Percentiles rank a stretch among this genome's conserved stretches.
These are phyloP conservation scores for Sphinx pinastri DNA, from an alignment of 2,888 invertebrate species.

Conservation along the genomic window DNA sequence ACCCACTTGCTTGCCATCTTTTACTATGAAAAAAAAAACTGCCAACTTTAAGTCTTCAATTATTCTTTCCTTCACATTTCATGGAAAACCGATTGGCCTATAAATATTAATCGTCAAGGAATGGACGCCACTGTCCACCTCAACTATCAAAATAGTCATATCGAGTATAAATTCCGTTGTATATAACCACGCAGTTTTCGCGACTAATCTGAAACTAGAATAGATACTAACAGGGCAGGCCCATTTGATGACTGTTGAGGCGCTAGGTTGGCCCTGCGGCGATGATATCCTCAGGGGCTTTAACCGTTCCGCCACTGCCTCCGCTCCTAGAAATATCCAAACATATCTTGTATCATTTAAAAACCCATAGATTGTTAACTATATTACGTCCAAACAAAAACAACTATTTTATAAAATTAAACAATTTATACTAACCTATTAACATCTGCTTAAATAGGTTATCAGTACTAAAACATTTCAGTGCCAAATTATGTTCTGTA, in stretches of 20 bases:
- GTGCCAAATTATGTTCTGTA: neutral
- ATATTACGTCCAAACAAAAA: neutral
- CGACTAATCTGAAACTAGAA: neutral
- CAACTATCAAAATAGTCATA: no score
- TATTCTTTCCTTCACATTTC: no score
- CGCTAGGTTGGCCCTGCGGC: conserved; percentile 64
- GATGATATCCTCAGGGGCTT: conserved; percentile 73
- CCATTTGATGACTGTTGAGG: conserved; percentile 77
- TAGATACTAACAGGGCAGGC: conserved; percentile 77
- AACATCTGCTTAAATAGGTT: conserved; percentile 11
- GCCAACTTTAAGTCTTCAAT: no score
- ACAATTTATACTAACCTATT: neutral
- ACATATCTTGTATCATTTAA: neutral
- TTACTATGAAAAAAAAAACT: no score
- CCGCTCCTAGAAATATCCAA: conserved; percentile 51
- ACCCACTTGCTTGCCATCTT: no score
- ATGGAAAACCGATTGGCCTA: no score
- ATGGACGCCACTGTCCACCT: no score
- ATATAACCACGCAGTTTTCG: no score
- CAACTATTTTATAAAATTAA: neutral
- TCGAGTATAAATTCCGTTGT: no score
- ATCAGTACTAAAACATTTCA: neutral
- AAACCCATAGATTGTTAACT: neutral
- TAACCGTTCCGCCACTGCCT: conserved; percentile 67
- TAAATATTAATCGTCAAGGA: no score